Base-by-base conservation (phyloP, 2,888 invertebrate genomes). In the Taenaris catops region DNA sequence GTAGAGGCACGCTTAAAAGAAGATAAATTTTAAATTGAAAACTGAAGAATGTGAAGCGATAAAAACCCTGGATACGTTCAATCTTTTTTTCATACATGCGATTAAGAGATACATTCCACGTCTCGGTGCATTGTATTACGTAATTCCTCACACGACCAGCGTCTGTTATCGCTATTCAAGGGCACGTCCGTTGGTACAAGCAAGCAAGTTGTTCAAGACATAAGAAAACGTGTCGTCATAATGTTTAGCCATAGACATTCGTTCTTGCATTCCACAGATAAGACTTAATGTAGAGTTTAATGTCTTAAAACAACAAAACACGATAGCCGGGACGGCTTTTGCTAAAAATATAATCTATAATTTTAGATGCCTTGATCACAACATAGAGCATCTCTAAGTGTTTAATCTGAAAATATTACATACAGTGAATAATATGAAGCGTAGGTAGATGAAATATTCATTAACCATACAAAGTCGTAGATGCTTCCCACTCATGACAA, bases 131-230 rank as follows among this genome's bases (percentile, higher is more conserved):
- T 34, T 38, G 41, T 34, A 18, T 75, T 74, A 69, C 59, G 59
- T 65, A 70, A 75, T 51, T 54, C 45, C 58, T 46, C 53, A 50
- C 57, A 58, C 62, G 56, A 53, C 63, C 55, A 62, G 55, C 62
- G 58, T 49, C 53, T 44, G 58, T 71, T 80, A 78, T 73, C 74
- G 61, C 53, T 52, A 49, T 60, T 66, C 76, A 79, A 81, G 76
- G 79, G 67, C 75, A 62, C 46, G 41, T 42, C 46, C 42, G 44
- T 27, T 17, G 23, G 38, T 44, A 40, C 40, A 42, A 38, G 44
- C 39, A 40, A 39, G 43, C 36, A 35, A 46, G 46, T 38, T 21
- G 63, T 63, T 78, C 69, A 69, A 68, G 66, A 63, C 62, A 58
- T 50, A 60, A 44, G 44, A 39, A 34, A 44, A 44, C 27, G 25